Evolutionary conservation across 2,888 invertebrate species (phyloP), one percentile per base, ranked within the genome.

Genomic region (Tubulanus polymorphus): DNA sequence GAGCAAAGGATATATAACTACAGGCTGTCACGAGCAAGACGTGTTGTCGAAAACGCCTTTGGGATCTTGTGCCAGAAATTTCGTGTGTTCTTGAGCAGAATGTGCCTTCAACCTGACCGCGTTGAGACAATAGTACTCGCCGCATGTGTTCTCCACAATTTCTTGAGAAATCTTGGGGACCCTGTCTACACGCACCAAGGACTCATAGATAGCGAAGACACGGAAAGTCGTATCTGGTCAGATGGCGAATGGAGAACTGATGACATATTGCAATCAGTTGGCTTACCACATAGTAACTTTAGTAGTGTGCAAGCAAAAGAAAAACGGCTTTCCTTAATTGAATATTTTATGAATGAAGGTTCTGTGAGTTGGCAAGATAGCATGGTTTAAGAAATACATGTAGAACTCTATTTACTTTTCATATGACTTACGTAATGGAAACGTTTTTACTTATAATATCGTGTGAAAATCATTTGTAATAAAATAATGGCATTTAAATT

Each of bases 11-110:
- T 41, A 8, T 41, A 20, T 23, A 41, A 41, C 41, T 41, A 41
- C 15, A 18, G 41, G 6, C 41, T 41, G 18, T 29, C 29, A 5
- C 32, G 32, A 30, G 50, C 28, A 5, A 26, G 50, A 18, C 26
- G 50, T n/a, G 32, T 50, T 3, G 18, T n/a, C 20, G 50, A 50
- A 50, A 50, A 50, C 23, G 50, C 30, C 5, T 50, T 50, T 50
- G 50, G 50, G 8, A 29, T 50, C n/a, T 8, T 50, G 26, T 3
- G 30, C 12, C 50, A 50, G 15, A 3, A 35, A 50, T 50, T 27
- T n/a, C 37, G 23, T 5, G 29, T 50, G 6, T 50, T 29, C 28
- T 35, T 30, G 18, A 26, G 26, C 26, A 8, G 26, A 12, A 28
- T 50, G 5, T 18, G 29, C 23, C 15, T 50, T 8, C 27, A 29